phyloP scores from a whole-genome alignment of 2,113 vertebrate genomes.

The Tyto alba region DNA sequence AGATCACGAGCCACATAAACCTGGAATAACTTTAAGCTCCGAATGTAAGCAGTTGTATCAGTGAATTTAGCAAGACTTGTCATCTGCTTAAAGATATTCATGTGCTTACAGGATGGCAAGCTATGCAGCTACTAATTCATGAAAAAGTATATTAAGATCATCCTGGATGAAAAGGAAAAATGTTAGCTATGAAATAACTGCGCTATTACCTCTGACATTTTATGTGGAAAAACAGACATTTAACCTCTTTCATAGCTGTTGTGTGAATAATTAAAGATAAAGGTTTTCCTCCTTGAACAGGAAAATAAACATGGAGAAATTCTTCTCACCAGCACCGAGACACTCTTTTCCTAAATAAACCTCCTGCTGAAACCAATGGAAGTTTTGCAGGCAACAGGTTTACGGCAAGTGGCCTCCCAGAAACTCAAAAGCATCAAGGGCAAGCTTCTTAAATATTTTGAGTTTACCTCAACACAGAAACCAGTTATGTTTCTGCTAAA shows the following conservation, averaged over 20 bases:
- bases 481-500: not conserved
- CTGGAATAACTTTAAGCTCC: not conserved
- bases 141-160: not conserved
- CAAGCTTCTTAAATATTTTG: not conserved
- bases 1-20: not conserved
- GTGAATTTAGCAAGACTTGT: not conserved
- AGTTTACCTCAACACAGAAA: not conserved
- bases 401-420: not conserved
- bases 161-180: not conserved
- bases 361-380: not conserved
- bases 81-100: not conserved
- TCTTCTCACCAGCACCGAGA: not conserved
- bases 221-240: constrained; percentile 39
- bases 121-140: not conserved
- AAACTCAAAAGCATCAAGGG: not conserved
- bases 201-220: not conserved
- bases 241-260: too few relatives aligned
- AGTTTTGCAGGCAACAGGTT: not conserved
- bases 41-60: rapidly evolving
- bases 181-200: not conserved
- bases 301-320: not conserved
- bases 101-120: not conserved
- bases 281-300: not conserved
- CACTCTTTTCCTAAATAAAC: not conserved
- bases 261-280: too few relatives aligned